Evolutionary conservation across 2,888 invertebrate genomes (phyloP).

Genomic region (Pterobdella sp.): DNA sequence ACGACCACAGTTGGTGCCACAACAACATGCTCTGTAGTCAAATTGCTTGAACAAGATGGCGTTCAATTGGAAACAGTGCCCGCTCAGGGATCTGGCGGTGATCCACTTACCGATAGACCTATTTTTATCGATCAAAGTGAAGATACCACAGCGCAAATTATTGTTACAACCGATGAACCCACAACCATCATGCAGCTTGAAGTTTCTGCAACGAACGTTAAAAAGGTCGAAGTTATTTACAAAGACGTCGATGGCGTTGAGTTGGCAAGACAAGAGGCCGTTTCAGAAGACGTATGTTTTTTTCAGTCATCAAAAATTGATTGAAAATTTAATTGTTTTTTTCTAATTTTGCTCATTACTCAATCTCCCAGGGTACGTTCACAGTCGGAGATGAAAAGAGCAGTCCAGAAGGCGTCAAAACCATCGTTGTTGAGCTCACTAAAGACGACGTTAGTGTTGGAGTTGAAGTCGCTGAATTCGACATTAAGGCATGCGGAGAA

Average conservation of each 20-base stretch:
- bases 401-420: too few relatives aligned
- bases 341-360: too few relatives aligned
- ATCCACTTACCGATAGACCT: not conserved
- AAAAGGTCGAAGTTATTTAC: not conserved
- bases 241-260: not conserved
- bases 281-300: not conserved
- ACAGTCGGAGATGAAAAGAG: too few relatives aligned
- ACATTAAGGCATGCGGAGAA: too few relatives aligned
- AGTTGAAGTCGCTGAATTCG: too few relatives aligned
- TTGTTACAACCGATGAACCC: not conserved
- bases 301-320: not conserved
- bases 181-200: slow-evolving; percentile 1
- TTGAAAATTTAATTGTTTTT: not conserved
- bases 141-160: not conserved
- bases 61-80: not conserved
- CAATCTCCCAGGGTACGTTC: too few relatives aligned
- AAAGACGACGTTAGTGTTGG: too few relatives aligned
- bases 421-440: too few relatives aligned
- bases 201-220: not conserved
- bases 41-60: slow-evolving; percentile 5
- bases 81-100: not conserved
- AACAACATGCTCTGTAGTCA: not conserved
- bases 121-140: not conserved
- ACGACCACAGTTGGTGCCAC: not conserved
- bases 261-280: too few relatives aligned